These are phyloP conservation scores for Sebastolobus altivelis DNA, from an alignment of 2,797 vertebrate genomes.

Conservation along the genomic window DNA sequence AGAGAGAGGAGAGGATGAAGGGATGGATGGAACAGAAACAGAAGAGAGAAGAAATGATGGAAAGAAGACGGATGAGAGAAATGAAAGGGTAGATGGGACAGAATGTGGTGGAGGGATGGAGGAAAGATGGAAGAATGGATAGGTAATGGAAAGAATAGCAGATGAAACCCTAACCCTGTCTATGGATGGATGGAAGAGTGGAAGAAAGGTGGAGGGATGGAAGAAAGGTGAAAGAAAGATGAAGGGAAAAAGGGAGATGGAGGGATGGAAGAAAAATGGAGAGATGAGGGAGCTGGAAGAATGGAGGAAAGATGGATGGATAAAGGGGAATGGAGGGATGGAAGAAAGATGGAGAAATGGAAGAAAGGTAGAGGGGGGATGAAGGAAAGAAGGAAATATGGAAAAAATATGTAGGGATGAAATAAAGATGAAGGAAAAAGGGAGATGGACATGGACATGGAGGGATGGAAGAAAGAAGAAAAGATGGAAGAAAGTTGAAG, in stretches of 20 bases:
- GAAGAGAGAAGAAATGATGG: neutral
- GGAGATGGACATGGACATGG: neutral
- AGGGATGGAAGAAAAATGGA: neutral
- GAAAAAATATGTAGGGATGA: neutral
- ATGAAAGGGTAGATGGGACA: neutral
- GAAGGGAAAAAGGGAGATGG: too few species aligned
- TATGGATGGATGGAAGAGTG: neutral
- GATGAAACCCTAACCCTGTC: neutral
- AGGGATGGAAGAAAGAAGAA: neutral
- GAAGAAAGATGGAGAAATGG: neutral
- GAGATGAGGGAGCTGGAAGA: neutral
- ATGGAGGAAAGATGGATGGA: neutral
- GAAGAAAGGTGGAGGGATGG: neutral
- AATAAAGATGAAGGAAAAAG: neutral
- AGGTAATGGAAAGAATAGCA: neutral
- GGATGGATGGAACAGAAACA: neutral
- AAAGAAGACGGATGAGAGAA: neutral
- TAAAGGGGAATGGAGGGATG: neutral
- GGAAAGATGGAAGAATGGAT: neutral
- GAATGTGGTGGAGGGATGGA: neutral
- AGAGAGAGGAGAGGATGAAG: slow-evolving; percentile 14
- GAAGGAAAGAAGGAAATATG: neutral
- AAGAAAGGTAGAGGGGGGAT: neutral
- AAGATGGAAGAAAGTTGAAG: neutral
- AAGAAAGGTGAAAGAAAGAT: neutral